A percentile compares a stretch with the other conserved stretches of the same genome.
phyloP scores from a whole-genome alignment of 2,888 invertebrate genomes.

The Apamea anceps region DNA sequence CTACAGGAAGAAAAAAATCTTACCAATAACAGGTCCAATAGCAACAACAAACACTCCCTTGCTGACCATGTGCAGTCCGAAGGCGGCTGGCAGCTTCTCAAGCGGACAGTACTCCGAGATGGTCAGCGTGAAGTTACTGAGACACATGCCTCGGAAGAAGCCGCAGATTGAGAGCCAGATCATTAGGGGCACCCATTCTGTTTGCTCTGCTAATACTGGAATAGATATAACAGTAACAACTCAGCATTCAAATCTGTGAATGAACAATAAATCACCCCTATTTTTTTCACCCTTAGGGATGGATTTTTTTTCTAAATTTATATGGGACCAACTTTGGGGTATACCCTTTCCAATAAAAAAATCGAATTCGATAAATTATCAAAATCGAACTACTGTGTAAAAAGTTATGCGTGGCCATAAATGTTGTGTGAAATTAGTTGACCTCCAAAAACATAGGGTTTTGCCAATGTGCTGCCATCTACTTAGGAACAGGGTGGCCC shows the following conservation, averaged over 20 bases:
- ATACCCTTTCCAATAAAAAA: no score
- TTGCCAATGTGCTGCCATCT: not conserved
- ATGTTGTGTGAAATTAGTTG: not conserved
- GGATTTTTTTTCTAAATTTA: no score
- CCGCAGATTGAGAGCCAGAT: slow-evolving; percentile 94
- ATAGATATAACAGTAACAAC: slow-evolving; percentile 46
- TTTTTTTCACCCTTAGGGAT: no score
- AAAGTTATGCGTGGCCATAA: no score
- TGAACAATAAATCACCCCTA: no score
- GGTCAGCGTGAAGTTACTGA: slow-evolving; percentile 94
- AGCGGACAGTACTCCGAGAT: slow-evolving; percentile 94
- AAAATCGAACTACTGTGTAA: no score
- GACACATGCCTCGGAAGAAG: slow-evolving; percentile 94
- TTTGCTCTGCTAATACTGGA: slow-evolving; percentile 93
- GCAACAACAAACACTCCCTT: slow-evolving; percentile 93
- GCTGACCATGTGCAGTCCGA: slow-evolving; percentile 94
- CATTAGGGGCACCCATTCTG: slow-evolving; percentile 92
- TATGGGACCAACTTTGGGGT: no score
- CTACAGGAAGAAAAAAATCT: slow-evolving; percentile 59
- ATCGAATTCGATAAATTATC: no score
- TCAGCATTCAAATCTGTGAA: no score
- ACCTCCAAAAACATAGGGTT: not conserved
- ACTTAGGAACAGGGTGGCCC: not conserved
- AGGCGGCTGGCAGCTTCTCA: slow-evolving; percentile 94
- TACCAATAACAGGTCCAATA: slow-evolving; percentile 93